Conservation (phyloP, 2,113 vertebrate genomes). For the Spermophilus dauricus region DNA sequence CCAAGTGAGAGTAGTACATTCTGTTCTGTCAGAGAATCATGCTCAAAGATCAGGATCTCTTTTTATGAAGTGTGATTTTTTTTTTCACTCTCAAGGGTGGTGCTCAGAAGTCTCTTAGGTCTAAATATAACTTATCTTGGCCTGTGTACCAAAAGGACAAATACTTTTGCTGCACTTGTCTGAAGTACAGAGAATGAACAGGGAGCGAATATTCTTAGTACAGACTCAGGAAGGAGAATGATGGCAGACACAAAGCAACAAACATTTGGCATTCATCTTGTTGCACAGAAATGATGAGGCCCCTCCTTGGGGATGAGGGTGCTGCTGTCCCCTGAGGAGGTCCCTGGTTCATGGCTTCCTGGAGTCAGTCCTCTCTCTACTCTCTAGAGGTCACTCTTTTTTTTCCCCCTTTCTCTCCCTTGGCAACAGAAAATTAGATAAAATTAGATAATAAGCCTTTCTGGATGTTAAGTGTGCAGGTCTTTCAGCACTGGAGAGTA, state of each 20-base stretch:
- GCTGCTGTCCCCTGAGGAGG: neutral
- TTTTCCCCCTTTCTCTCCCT: neutral
- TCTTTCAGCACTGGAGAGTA: neutral
- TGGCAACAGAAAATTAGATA: neutral
- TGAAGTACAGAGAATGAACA: neutral
- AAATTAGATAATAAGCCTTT: neutral
- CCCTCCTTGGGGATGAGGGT: neutral
- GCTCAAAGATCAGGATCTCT: neutral
- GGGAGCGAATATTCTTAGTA: neutral
- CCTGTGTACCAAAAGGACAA: neutral
- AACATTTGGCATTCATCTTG: neutral
- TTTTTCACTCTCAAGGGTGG: neutral
- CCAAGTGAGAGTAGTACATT: neutral
- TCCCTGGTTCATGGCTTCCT: neutral
- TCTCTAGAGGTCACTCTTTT: neutral
- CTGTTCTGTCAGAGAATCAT: neutral
- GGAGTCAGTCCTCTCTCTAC: neutral
- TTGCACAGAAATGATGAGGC: neutral
- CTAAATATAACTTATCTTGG: neutral
- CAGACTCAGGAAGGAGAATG: neutral
- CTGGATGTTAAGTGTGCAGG: too few species aligned
- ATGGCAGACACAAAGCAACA: neutral
- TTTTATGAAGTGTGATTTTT: neutral
- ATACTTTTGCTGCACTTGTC: neutral
- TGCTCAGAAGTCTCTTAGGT: neutral